Evolutionary conservation across 2,113 vertebrate species (phyloP).

Genomic region (Caranx melampygus): DNA sequence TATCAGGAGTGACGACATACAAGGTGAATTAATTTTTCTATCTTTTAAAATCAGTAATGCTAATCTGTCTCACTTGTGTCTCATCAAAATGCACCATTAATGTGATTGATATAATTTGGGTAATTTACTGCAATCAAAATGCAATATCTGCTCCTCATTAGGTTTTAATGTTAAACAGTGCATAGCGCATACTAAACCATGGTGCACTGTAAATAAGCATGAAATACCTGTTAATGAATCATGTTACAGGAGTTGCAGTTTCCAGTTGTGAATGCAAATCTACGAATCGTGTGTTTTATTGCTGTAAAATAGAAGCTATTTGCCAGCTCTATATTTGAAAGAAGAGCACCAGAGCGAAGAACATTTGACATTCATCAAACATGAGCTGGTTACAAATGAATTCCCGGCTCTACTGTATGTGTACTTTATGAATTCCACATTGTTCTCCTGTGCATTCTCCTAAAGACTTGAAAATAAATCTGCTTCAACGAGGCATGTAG

Average conservation of each 20-base stretch:
- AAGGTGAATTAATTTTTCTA: not conserved
- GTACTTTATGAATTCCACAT: conserved; percentile 24
- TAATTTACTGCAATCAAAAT: conserved; percentile 24
- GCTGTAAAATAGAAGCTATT: conserved; percentile 45
- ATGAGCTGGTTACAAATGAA: conserved; percentile 31
- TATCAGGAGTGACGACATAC: not conserved
- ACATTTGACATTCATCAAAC: conserved; percentile 52
- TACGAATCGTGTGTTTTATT: not conserved
- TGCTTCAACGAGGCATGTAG: not conserved
- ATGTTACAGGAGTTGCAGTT: conserved; percentile 21
- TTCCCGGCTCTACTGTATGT: not conserved
- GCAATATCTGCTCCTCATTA: conserved; percentile 23
- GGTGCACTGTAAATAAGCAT: conserved; percentile 24
- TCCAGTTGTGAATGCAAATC: conserved; percentile 30
- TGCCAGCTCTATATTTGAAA: conserved; percentile 9
- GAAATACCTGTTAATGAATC: conserved; percentile 44
- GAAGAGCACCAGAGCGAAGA: not conserved
- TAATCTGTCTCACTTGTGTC: not conserved
- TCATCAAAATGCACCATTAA: conserved; percentile 1
- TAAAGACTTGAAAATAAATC: conserved; percentile 2
- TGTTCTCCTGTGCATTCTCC: conserved; percentile 20
- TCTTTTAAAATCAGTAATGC: not conserved
- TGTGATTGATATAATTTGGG: conserved; percentile 12
- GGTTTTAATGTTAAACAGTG: conserved; percentile 2
- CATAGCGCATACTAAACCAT: not conserved